Evolutionary conservation across 2,888 invertebrate species (phyloP).

Genomic region (Coleophora flavipennella): DNA sequence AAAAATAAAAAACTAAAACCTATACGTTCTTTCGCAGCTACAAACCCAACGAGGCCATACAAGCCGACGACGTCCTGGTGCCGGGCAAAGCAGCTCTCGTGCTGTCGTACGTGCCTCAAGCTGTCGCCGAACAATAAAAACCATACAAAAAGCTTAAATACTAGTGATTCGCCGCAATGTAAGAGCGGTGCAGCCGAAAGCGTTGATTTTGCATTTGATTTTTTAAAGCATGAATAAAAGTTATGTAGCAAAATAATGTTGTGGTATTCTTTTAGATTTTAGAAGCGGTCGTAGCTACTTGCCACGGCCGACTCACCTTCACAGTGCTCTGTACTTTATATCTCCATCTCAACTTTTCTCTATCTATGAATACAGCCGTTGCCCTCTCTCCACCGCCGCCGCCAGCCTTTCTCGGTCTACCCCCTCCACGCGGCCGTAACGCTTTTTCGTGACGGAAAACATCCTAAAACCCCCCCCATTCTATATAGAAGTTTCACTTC

Average conservation of each 20-base stretch:
- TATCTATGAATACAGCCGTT: no score
- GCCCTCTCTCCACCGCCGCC: no score
- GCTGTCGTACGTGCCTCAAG: constrained; percentile 78
- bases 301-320: no score
- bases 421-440: no score
- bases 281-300: no score
- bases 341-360: no score
- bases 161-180: constrained; percentile 10
- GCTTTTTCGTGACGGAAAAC: no score
- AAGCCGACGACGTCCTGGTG: constrained; percentile 70
- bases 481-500: no score
- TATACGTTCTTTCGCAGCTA: constrained; percentile 57
- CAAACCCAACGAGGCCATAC: constrained; percentile 49
- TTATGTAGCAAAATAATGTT: not conserved
- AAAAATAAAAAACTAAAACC: no score
- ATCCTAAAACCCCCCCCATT: no score
- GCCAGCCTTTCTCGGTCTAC: no score
- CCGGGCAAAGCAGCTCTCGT: constrained; percentile 76
- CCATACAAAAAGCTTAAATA: not conserved
- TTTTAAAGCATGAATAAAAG: constrained; percentile 18
- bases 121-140: constrained; percentile 21
- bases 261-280: not conserved
- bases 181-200: constrained; percentile 8
- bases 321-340: no score
- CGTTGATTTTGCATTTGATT: constrained; percentile 31